Evolutionary conservation across 2,888 invertebrate species (phyloP).

Genomic region (Athalia cordata): DNA sequence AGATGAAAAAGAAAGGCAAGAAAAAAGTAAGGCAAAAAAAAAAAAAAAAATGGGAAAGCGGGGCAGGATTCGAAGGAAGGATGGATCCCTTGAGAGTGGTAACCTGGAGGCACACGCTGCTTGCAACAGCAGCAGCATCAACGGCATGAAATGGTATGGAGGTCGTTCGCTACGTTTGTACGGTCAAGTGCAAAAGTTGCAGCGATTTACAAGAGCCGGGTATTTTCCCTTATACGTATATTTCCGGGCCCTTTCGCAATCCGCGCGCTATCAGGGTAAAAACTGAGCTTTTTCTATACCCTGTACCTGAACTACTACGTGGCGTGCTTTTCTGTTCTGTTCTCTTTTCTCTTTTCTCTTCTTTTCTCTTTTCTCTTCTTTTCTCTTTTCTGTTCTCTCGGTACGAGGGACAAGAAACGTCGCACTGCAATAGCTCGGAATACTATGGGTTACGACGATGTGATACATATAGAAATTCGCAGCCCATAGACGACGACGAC

Average conservation of each 20-base stretch:
- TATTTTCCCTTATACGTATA: background rate
- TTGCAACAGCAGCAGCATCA: background rate
- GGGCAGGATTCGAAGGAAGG: constrained; percentile 55
- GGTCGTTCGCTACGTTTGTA: constrained; percentile 26
- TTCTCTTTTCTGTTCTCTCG: constrained; percentile 1
- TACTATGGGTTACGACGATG: constrained; percentile 36
- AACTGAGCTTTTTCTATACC: background rate
- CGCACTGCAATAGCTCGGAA: constrained; percentile 11
- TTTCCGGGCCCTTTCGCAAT: background rate
- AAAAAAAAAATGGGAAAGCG: constrained; percentile 50
- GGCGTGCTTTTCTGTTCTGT: constrained; percentile 10
- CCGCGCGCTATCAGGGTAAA: background rate
- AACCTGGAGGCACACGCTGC: constrained; percentile 50
- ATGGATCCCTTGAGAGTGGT: constrained; percentile 66
- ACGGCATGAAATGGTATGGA: constrained; percentile 10
- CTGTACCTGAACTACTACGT: too few species aligned
- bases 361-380: too few species aligned
- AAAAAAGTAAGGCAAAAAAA: constrained; percentile 47
- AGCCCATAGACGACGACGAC: too few species aligned
- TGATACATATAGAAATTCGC: background rate
- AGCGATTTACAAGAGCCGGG: background rate
- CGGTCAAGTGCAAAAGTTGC: constrained; percentile 29
- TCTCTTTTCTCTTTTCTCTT: too few species aligned
- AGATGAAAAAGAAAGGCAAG: constrained; percentile 42
- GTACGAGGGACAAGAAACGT: background rate